phyloP scores from a whole-genome alignment of 2,113 vertebrate genomes.

The Oceanites oceanicus region DNA sequence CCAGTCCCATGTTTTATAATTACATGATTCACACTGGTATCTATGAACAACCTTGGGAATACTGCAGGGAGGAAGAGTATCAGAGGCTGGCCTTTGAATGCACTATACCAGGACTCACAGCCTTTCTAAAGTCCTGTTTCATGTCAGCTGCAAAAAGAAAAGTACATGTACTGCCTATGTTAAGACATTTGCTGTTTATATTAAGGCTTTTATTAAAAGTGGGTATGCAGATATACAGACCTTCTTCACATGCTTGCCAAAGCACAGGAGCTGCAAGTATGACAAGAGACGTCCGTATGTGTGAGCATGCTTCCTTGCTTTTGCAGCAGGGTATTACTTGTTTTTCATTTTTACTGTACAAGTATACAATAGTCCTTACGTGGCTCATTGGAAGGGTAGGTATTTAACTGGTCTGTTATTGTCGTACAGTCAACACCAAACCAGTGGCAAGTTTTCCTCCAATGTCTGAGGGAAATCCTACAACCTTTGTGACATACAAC shows the following conservation, averaged over 20 bases:
- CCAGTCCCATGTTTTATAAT: not conserved
- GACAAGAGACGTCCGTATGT: accelerated
- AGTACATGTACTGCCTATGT: not conserved
- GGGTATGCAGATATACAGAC: not conserved
- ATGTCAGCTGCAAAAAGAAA: not conserved
- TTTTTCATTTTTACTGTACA: not conserved
- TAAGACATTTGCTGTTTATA: not conserved
- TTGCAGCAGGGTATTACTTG: not conserved
- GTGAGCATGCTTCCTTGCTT: not conserved
- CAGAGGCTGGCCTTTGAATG: not conserved
- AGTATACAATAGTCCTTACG: not conserved
- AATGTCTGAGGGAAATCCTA: not conserved
- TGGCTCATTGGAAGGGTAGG: not conserved
- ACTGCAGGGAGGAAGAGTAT: not conserved
- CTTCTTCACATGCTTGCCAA: not conserved
- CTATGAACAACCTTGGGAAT: not conserved
- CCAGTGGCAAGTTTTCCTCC: not conserved
- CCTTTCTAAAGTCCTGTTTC: not conserved
- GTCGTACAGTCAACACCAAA: not conserved
- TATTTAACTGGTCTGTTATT: not conserved
- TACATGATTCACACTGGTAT: not conserved
- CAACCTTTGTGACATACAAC: not conserved
- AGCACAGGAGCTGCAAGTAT: not conserved
- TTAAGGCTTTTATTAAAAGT: not conserved
- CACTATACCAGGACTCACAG: not conserved